Evolutionary conservation across 2,888 invertebrate genomes (phyloP).

Genomic region (Mythimna loreyi): DNA sequence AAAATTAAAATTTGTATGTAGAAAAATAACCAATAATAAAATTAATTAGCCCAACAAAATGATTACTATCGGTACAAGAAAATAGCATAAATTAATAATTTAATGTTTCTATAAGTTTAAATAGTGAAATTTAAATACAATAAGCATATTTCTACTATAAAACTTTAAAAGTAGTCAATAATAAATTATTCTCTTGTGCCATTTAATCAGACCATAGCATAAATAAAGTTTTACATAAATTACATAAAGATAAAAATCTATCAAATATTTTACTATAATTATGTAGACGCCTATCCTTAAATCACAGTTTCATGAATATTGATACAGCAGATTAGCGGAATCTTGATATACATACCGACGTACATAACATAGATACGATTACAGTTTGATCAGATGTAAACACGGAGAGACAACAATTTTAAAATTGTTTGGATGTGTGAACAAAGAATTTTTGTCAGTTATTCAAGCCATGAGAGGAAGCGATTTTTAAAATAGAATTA

Average conservation of each 20-base stretch:
- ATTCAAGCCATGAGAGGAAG: slow-evolving; percentile 29
- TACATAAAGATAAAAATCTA: slow-evolving; percentile 48
- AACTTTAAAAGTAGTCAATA: slow-evolving; percentile 13
- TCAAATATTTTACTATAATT: slow-evolving; percentile 51
- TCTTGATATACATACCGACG: slow-evolving; percentile 45
- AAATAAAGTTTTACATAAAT: slow-evolving; percentile 49
- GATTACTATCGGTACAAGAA: no score
- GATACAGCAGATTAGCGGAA: slow-evolving; percentile 44
- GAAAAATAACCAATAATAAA: background rate
- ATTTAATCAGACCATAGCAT: slow-evolving; percentile 45
- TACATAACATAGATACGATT: slow-evolving; percentile 27
- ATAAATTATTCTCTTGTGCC: slow-evolving; percentile 27
- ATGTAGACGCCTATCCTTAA: slow-evolving; percentile 44
- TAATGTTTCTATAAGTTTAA: background rate
- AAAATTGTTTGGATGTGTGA: slow-evolving; percentile 56
- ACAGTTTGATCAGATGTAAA: slow-evolving; percentile 37
- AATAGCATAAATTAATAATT: background rate
- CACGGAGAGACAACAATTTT: slow-evolving; percentile 50
- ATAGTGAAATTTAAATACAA: slow-evolving; percentile 19
- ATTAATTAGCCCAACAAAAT: background rate
- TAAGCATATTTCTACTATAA: slow-evolving; percentile 14
- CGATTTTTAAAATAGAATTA: background rate
- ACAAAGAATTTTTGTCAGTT: slow-evolving; percentile 40
- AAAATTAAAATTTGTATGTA: no score
- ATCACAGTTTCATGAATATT: slow-evolving; percentile 50